phyloP scores from a whole-genome alignment of 2,797 vertebrate species.

The Hozukius guyotensis region DNA sequence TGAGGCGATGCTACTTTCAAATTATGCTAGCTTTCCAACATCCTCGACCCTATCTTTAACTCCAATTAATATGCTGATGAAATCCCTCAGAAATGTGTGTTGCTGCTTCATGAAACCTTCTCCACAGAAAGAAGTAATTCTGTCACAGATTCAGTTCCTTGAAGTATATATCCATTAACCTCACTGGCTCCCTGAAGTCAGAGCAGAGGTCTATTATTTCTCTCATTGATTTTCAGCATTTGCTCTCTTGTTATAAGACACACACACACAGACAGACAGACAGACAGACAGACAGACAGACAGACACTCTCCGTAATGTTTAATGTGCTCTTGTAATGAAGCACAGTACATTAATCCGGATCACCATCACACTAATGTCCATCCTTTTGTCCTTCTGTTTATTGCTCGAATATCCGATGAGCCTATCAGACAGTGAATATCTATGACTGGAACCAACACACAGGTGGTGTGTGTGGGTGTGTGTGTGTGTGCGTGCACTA shows the following conservation, averaged over 20 bases:
- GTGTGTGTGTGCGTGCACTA: background rate
- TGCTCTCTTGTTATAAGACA: background rate
- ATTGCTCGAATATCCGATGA: slow-evolving; percentile 8
- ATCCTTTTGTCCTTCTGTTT: slow-evolving; percentile 1
- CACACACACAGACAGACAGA: background rate
- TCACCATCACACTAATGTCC: background rate
- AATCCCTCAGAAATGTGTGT: background rate
- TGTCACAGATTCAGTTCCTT: background rate
- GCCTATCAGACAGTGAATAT: background rate
- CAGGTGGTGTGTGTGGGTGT: background rate
- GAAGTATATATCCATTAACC: background rate
- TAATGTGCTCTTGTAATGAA: background rate
- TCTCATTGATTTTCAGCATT: slow-evolving; percentile 28
- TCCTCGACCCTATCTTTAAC: too few relatives aligned
- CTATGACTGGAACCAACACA: slow-evolving; percentile 34
- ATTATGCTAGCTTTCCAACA: too few relatives aligned
- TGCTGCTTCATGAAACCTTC: background rate
- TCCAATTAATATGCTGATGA: background rate
- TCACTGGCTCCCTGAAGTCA: slow-evolving; percentile 14
- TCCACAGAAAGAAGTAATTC: background rate
- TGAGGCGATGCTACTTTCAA: too few relatives aligned
- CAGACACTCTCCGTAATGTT: background rate
- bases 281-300: background rate
- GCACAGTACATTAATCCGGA: background rate
- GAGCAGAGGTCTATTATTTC: slow-evolving; percentile 29